Conservation (phyloP, 2,797 vertebrate species). For the Cynodonichthys magdalenae region DNA sequence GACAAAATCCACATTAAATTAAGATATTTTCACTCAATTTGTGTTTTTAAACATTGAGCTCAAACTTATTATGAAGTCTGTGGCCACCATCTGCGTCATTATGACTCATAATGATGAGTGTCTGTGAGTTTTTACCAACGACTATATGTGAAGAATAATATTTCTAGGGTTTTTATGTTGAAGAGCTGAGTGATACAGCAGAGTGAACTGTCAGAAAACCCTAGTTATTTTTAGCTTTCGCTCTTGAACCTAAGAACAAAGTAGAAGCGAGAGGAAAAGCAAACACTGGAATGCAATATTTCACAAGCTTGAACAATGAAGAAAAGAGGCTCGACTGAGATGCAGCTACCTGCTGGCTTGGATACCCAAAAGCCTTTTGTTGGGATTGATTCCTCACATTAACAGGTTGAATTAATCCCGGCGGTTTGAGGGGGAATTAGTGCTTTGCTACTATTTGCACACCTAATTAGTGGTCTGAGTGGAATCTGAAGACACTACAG, state of each 20-base stretch:
- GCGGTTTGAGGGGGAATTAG: conserved; percentile 62
- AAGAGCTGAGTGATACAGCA: conserved; percentile 45
- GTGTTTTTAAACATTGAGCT: no score
- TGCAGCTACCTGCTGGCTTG: conserved; percentile 46
- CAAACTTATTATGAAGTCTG: no score
- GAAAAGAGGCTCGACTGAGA: conserved; percentile 30
- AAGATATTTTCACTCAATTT: no score
- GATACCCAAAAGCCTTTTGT: conserved; percentile 51
- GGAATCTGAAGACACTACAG: conserved; percentile 37
- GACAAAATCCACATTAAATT: no score
- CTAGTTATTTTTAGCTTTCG: conserved; percentile 57
- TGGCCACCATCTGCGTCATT: no score
- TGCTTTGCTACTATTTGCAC: conserved; percentile 51
- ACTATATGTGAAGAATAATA: conserved; percentile 4
- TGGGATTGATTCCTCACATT: conserved; percentile 56
- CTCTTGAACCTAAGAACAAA: conserved; percentile 39
- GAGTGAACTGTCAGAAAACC: conserved; percentile 39
- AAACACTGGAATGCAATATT: conserved; percentile 29
- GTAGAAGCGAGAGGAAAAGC: conserved; percentile 27
- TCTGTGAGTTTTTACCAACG: no score
- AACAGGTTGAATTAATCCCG: conserved; percentile 62
- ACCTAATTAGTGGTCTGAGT: conserved; percentile 64
- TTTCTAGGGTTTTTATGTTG: conserved; percentile 10
- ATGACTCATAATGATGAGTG: no score
- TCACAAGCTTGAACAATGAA: conserved; percentile 4